A percentile compares a stretch with the other conserved stretches of the same genome.
Conservation (phyloP, 2,797 vertebrate species). For the Paedocypris micromegethes region DNA sequence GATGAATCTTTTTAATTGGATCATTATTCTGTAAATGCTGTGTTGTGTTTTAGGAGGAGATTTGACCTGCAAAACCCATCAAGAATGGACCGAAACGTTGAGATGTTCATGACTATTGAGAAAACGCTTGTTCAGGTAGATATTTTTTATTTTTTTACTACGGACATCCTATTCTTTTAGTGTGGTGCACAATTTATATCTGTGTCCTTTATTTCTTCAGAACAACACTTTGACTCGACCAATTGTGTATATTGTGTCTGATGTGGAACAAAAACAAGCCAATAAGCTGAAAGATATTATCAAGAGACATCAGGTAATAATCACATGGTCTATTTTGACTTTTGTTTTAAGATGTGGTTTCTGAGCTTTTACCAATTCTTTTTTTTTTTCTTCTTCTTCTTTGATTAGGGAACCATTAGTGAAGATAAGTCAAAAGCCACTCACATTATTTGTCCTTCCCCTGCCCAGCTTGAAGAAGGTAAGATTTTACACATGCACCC, state of each 20-base stretch:
- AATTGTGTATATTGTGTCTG: constrained; percentile 86
- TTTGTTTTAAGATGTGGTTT: background rate
- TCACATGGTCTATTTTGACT: background rate
- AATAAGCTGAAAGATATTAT: constrained; percentile 95
- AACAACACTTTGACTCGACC: constrained; percentile 94
- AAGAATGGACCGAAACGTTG: constrained; percentile 96
- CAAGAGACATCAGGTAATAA: constrained; percentile 90
- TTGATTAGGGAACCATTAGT: constrained; percentile 81
- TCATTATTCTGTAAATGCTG: background rate
- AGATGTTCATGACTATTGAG: constrained; percentile 99
- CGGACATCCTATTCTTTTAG: background rate
- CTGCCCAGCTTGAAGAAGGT: constrained; percentile 87
- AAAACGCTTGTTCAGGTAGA: constrained; percentile 92
- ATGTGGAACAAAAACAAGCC: constrained; percentile 88
- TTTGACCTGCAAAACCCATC: constrained; percentile 98
- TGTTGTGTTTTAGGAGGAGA: constrained; percentile 73
- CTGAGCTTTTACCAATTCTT: background rate
- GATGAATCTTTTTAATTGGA: too few species aligned
- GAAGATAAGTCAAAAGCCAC: constrained; percentile 96
- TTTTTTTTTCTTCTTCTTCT: background rate
- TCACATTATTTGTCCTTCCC: constrained; percentile 84
- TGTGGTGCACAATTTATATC: background rate
- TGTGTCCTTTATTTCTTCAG: constrained; percentile 55
- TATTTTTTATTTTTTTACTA: background rate
- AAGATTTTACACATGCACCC: background rate